Evolutionary conservation across 2,888 invertebrate genomes (phyloP), one percentile per base, ranked within the genome.

Genomic region (Chalcis sispes): DNA sequence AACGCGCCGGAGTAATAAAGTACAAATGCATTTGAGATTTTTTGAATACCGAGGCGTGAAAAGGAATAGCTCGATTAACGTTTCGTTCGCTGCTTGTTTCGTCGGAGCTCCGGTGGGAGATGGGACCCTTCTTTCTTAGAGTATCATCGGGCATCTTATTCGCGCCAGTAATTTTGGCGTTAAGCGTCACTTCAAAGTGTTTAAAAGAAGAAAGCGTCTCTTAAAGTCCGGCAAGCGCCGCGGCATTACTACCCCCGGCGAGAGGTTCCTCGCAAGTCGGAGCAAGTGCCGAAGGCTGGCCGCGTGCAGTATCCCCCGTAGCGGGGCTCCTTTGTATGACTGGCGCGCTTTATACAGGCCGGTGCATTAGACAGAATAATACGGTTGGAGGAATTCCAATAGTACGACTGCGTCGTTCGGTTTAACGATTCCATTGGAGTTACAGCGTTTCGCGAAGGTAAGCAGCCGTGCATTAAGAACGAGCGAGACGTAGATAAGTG

Each of bases 311-410:
- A n/a, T n/a, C n/a, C 59, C 69, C 20, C 36, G 36, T 48, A 59
- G 20, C 54, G 40, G 56, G 58, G 67, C 71, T 77, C 72, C 73
- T 79, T n/a, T 77, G 81, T 73, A 56, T 72, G 27, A 59, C 65
- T 70, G 75, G 67, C 70, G 75, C 79, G 73, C 42, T n/a, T 78
- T 80, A 58, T 58, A 58, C 48, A 69, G 69, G 46, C 65, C 65
- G 74, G 65, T 75, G 80, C 79, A 82, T 81, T 81, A 81, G 81
- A 80, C 76, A 71, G 78, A 80, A 77, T 82, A 79, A 79, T 80
- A 82, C 76, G 75, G 77, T 77, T 80, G 79, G 79, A 83, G 81
- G 79, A 83, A 82, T 83, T 82, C 78, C 81, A 81, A 81, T 82
- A 80, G 81, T 78, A 77, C 78, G 69, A 69, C 79, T 79, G 79